phyloP scores from a whole-genome alignment of 2,113 vertebrate genomes.

The Mionectes macconnelli region DNA sequence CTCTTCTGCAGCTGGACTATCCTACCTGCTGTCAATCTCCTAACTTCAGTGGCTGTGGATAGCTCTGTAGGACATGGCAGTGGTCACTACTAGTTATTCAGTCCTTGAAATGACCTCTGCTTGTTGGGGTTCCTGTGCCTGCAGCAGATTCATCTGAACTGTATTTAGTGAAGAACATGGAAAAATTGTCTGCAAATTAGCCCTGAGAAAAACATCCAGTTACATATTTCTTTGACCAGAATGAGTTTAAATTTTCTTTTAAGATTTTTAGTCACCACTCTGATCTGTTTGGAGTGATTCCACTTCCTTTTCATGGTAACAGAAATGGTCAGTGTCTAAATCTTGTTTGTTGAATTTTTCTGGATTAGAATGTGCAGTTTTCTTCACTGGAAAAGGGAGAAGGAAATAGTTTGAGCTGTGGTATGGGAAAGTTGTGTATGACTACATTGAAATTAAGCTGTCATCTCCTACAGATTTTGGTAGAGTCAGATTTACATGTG shows the following conservation, averaged over 20 bases:
- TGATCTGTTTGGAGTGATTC: background rate
- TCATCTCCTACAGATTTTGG: background rate
- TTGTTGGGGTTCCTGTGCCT: background rate
- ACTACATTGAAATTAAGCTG: background rate
- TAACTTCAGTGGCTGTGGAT: background rate
- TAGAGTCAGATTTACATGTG: background rate
- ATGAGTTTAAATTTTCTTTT: background rate
- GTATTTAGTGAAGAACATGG: background rate
- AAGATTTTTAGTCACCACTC: background rate
- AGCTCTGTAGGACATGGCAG: background rate
- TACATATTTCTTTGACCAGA: background rate
- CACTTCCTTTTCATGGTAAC: background rate
- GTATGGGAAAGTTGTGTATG: background rate
- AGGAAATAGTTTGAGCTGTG: background rate
- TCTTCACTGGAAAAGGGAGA: background rate
- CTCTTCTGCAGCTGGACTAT: background rate
- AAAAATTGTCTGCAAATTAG: background rate
- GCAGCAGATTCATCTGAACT: background rate
- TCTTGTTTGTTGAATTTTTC: background rate
- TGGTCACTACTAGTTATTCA: background rate
- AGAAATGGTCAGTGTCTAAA: background rate
- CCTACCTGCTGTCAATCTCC: background rate
- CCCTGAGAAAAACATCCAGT: background rate
- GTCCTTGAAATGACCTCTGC: background rate
- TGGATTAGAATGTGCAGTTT: background rate